Conservation (phyloP, 1,140 invertebrate species). For the Physella acuta region DNA sequence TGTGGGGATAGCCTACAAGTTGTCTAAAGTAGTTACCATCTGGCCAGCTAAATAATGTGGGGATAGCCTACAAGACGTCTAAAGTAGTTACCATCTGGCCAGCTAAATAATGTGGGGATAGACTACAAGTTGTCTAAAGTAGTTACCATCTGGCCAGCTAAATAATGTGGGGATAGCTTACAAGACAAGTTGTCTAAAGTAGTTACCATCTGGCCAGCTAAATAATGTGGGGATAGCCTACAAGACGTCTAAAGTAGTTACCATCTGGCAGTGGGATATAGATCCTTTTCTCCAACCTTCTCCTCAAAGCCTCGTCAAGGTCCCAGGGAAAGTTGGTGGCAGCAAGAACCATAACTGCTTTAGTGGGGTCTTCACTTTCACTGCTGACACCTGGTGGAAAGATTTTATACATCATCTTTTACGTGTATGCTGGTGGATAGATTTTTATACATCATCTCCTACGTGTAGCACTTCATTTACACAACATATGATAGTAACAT, state of each 20-base stretch:
- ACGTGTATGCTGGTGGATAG: background rate
- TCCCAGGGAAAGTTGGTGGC: slow-evolving; percentile 99
- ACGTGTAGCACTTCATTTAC: background rate
- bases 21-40: no score
- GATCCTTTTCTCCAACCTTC: slow-evolving; percentile 95
- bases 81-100: no score
- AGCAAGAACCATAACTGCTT: slow-evolving; percentile 92
- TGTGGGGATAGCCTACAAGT: no score
- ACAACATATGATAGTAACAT: background rate
- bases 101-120: no score
- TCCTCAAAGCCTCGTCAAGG: slow-evolving; percentile 93
- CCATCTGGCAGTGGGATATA: slow-evolving; percentile 97
- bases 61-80: no score
- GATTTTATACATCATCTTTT: background rate
- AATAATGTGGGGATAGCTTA: no score
- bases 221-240: no score
- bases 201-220: no score
- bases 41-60: no score
- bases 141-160: no score
- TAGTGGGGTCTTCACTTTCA: slow-evolving; percentile 58
- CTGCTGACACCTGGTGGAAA: slow-evolving; percentile 48
- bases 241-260: slow-evolving; percentile 41
- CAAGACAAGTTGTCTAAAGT: no score
- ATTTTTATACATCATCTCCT: background rate
- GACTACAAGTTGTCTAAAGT: no score